Conservation (phyloP, 2,113 vertebrate species). For the Odontophorus gujanensis region DNA sequence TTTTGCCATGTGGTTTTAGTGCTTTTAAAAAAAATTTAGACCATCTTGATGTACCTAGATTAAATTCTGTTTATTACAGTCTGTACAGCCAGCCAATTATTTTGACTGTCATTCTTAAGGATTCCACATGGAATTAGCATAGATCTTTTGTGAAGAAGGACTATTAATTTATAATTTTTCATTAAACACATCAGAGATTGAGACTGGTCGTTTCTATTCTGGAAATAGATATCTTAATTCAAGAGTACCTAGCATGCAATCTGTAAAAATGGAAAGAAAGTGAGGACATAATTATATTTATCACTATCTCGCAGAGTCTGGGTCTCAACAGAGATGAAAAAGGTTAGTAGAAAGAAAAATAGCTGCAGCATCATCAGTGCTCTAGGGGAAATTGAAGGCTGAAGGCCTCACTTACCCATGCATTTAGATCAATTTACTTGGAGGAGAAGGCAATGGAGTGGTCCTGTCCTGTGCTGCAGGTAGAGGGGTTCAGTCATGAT, state of each 20-base stretch:
- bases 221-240: conserved; percentile 63
- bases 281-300: neutral
- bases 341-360: neutral
- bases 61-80: conserved; percentile 69
- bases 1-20: conserved; percentile 55
- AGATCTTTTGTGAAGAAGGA: conserved; percentile 45
- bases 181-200: conserved; percentile 68
- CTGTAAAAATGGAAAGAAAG: conserved; percentile 32
- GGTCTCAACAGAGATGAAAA: conserved; percentile 4
- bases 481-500: neutral
- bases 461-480: neutral
- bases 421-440: neutral
- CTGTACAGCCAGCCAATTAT: conserved; percentile 48
- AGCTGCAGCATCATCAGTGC: neutral
- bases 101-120: conserved; percentile 57
- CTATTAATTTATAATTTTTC: conserved; percentile 74
- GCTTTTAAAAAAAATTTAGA: conserved; percentile 59
- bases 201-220: conserved; percentile 47
- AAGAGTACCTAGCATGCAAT: conserved; percentile 1
- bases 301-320: conserved; percentile 1
- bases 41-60: conserved; percentile 56
- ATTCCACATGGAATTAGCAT: conserved; percentile 48
- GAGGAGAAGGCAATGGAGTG: neutral
- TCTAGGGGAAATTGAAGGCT: neutral
- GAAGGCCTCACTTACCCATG: neutral